Percentiles rank a stretch among this genome's conserved stretches.
phyloP scores from a whole-genome alignment of 2,797 vertebrate genomes.

The Molothrus aeneus region DNA sequence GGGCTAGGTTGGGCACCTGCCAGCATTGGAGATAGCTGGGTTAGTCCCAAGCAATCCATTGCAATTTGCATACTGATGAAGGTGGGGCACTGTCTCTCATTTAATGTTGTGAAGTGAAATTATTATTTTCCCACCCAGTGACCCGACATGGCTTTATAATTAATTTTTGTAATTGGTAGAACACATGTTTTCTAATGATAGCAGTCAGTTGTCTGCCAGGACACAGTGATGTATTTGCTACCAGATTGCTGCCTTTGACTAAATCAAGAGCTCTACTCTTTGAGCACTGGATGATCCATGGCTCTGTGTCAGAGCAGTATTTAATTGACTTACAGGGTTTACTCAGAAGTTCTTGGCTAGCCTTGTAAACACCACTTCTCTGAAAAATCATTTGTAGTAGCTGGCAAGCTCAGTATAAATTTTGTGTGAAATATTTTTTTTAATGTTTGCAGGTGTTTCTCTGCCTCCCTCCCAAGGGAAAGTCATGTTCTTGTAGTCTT shows the following conservation, averaged over 20 bases:
- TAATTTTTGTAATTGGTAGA: conserved; percentile 40
- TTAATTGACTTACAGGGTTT: conserved; percentile 24
- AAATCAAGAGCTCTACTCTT: neutral
- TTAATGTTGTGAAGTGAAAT: conserved; percentile 18
- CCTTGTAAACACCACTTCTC: neutral
- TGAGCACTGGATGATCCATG: neutral
- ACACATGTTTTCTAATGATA: neutral
- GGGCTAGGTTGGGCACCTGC: conserved; percentile 43
- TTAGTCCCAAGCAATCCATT: conserved; percentile 17
- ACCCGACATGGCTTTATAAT: conserved; percentile 45
- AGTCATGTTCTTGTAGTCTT: neutral
- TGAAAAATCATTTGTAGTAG: neutral
- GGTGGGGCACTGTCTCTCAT: neutral
- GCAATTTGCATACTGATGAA: conserved; percentile 40
- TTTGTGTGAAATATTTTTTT: neutral
- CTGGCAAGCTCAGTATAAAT: neutral
- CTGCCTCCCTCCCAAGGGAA: neutral
- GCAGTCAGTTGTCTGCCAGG: neutral
- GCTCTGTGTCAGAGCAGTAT: neutral
- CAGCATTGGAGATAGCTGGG: conserved; percentile 11
- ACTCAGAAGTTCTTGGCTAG: neutral
- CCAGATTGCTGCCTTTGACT: neutral
- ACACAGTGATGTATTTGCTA: neutral
- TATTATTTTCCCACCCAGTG: conserved; percentile 47
- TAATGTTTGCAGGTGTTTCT: neutral